A percentile compares a stretch with the other conserved stretches of the same genome.
phyloP scores from a whole-genome alignment of 2,888 invertebrate species.

The Geotrupes spiniger region DNA sequence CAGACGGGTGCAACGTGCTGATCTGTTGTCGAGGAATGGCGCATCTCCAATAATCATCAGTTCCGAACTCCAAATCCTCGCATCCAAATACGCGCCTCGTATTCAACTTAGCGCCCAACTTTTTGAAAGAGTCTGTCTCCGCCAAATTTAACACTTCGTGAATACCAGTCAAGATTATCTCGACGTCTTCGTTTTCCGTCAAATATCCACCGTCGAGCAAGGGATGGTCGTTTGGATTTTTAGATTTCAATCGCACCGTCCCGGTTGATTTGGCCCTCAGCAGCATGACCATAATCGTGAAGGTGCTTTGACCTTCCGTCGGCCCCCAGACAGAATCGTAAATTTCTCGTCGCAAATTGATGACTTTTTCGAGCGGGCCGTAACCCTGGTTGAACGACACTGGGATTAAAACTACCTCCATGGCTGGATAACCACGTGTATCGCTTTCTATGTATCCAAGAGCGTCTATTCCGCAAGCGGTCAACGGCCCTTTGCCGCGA shows the following conservation, averaged over 20 bases:
- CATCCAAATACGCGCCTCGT: conserved; percentile 52
- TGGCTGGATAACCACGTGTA: no score
- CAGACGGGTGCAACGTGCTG: conserved; percentile 38
- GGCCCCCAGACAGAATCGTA: conserved; percentile 17
- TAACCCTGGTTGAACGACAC: conserved; percentile 43
- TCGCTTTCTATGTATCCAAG: no score
- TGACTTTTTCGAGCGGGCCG: conserved; percentile 34
- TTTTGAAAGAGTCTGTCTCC: conserved; percentile 47
- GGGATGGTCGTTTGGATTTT: conserved; percentile 58
- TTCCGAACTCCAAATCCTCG: conserved; percentile 39
- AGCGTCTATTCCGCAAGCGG: conserved; percentile 46
- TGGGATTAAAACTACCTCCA: conserved; percentile 54
- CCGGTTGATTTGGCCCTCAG: conserved; percentile 55
- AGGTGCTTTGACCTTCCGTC: conserved; percentile 13
- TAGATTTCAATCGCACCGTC: conserved; percentile 53
- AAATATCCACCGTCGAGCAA: conserved; percentile 63
- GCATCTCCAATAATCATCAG: conserved; percentile 55
- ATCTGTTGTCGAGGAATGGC: conserved; percentile 40
- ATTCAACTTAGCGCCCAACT: conserved; percentile 43
- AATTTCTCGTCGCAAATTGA: conserved; percentile 46
- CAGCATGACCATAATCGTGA: conserved; percentile 39
- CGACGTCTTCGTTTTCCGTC: conserved; percentile 48
- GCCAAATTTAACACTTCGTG: conserved; percentile 47
- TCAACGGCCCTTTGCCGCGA: conserved; percentile 51
- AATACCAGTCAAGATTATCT: conserved; percentile 53